Base-by-base conservation (phyloP, 2,113 vertebrate species). In the Stigmatopora argus region DNA sequence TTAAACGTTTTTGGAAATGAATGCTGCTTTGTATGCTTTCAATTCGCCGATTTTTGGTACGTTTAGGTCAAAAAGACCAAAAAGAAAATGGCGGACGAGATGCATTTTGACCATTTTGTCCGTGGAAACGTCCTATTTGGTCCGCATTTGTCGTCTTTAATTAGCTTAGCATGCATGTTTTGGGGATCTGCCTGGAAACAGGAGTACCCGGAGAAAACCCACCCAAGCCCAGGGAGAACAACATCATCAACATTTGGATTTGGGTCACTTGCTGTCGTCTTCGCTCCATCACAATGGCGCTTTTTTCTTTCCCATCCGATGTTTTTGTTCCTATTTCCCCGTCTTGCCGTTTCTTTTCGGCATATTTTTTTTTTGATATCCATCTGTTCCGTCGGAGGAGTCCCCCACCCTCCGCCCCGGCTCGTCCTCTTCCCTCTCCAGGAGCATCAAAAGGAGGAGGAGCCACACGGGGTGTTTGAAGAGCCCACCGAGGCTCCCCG, bases 371-470 rank as follows among this genome's bases (percentile, higher is more conserved):
- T 26, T 53, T 64, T 71, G 34, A 62, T 11, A 47, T n/a, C 72
- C 71, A 75, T 79, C 75, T 79, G 81, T 71, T 79, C 70, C 65
- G 70, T 82, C 83, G 84, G 81, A 86, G 87, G 81, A 83, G 82
- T 85, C 78, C 82, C 83, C 84, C 21, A 13, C 59, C 38, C 19
- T 15, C 23, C 53, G 31, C 53, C 53, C 81, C 72, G 67, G 77
- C 75, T 82, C 81, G 67, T 79, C 78, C 81, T 85, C 74, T 87
- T 31, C 85, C 77, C 86, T 86, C 86, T 84, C 84, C 82, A 78
- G 85, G 82, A 87, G 85, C 83, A 88, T 90, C 85, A 90, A 90
- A 90, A 83, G 78, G 81, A 85, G 83, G 81, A 86, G 85, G 84
- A 84, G 84, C 86, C 89, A 86, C 63, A 77, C 86, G 83, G 87